These are phyloP conservation scores for Hemicrepidius hirtus DNA, from an alignment of 2,888 invertebrate species.

Conservation along the genomic window DNA sequence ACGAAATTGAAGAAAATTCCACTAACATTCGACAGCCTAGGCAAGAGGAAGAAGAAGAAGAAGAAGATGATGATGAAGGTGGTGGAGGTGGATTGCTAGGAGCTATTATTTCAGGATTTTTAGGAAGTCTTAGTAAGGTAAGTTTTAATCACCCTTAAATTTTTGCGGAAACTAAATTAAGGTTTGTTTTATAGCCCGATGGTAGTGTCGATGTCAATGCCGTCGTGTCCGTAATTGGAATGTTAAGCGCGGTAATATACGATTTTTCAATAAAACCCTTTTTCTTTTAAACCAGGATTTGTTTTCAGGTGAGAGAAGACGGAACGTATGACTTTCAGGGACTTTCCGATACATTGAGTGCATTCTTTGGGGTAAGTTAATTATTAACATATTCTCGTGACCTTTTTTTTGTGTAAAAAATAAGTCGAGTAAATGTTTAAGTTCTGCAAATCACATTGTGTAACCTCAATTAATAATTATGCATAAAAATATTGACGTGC, in stretches of 20 bases:
- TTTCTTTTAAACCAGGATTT: background rate
- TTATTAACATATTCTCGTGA: constrained; percentile 6
- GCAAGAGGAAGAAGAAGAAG: constrained; percentile 47
- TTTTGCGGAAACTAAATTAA: background rate
- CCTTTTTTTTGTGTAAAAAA: constrained; percentile 23
- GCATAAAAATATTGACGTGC: constrained; percentile 15
- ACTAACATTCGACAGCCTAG: constrained; percentile 30
- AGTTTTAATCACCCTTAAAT: background rate
- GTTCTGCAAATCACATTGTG: constrained; percentile 22
- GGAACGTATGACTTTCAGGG: constrained; percentile 70
- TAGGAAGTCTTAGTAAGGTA: constrained; percentile 70
- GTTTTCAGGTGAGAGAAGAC: constrained; percentile 68
- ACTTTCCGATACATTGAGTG: constrained; percentile 65
- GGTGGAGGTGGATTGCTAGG: constrained; percentile 67
- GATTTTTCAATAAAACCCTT: background rate
- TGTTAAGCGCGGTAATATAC: constrained; percentile 69
- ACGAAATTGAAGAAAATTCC: constrained; percentile 17
- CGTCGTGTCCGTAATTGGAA: constrained; percentile 68
- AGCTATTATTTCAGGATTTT: constrained; percentile 68
- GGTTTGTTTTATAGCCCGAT: constrained; percentile 67
- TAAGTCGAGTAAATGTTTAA: constrained; percentile 21
- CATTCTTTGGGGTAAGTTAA: constrained; percentile 65
- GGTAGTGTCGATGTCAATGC: constrained; percentile 70
- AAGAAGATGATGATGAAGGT: constrained; percentile 62
- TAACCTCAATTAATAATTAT: constrained; percentile 29